phyloP scores from a whole-genome alignment of 2,113 vertebrate genomes.

The Apistogramma diplotaenia region DNA sequence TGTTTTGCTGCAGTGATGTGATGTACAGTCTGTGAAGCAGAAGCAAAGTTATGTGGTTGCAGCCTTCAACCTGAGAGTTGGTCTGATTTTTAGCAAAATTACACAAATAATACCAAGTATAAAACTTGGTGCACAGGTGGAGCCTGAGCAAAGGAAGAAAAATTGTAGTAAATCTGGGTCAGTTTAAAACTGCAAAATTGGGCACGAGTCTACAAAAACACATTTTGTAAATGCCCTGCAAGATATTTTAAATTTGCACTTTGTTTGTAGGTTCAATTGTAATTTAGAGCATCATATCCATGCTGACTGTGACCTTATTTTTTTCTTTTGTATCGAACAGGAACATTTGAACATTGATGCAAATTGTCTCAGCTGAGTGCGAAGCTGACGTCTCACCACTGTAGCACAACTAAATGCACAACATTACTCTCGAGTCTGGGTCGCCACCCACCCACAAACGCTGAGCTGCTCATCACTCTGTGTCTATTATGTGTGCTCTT shows the following conservation, averaged over 20 bases:
- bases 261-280: background rate
- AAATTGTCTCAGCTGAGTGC: background rate
- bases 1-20: background rate
- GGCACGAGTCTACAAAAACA: background rate
- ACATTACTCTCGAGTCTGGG: background rate
- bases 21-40: background rate
- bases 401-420: background rate
- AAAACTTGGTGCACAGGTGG: background rate
- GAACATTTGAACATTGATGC: background rate
- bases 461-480: background rate
- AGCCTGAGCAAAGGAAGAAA: background rate
- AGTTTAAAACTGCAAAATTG: background rate
- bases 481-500: background rate
- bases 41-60: background rate
- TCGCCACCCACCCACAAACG: background rate
- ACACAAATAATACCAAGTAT: background rate
- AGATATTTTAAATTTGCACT: background rate
- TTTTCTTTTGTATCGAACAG: background rate
- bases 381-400: background rate
- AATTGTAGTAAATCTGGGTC: background rate
- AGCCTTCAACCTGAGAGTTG: background rate
- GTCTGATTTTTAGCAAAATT: background rate
- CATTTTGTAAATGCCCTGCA: background rate
- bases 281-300: background rate
- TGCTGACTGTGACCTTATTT: background rate